phyloP scores from a whole-genome alignment of 1,140 invertebrate species.

The Oreohelix idahoensis region DNA sequence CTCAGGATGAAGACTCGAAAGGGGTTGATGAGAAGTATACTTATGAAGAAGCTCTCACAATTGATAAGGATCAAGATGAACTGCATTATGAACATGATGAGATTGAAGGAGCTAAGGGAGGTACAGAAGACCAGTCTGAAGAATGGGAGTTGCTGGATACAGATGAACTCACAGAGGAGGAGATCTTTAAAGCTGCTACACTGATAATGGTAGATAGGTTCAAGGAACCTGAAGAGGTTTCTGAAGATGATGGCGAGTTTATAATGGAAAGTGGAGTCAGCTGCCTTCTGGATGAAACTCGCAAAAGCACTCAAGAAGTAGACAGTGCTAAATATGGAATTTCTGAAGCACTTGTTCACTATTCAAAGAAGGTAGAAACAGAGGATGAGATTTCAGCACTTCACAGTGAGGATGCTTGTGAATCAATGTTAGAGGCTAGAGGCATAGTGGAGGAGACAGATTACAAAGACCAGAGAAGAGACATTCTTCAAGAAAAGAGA shows the following conservation, averaged over 20 bases:
- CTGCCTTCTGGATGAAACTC: not conserved
- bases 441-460: too few species aligned
- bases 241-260: constrained; percentile 7
- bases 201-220: not conserved
- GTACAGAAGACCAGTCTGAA: not conserved
- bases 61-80: not conserved
- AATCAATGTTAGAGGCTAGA: not conserved
- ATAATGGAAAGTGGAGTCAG: not conserved
- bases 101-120: not conserved
- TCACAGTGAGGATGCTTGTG: too few species aligned
- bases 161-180: not conserved
- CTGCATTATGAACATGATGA: not conserved
- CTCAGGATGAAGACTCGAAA: too few species aligned
- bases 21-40: not conserved
- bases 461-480: too few species aligned
- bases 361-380: not conserved
- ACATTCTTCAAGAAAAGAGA: not conserved
- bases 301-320: not conserved
- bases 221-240: not conserved
- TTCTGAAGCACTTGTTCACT: not conserved
- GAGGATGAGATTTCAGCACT: not conserved
- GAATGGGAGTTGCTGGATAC: not conserved
- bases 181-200: not conserved
- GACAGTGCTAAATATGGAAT: not conserved
- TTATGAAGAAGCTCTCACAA: not conserved